A percentile compares a stretch with the other conserved stretches of the same genome.
phyloP scores from a whole-genome alignment of 2,888 invertebrate genomes.

The Melanotus villosus region DNA sequence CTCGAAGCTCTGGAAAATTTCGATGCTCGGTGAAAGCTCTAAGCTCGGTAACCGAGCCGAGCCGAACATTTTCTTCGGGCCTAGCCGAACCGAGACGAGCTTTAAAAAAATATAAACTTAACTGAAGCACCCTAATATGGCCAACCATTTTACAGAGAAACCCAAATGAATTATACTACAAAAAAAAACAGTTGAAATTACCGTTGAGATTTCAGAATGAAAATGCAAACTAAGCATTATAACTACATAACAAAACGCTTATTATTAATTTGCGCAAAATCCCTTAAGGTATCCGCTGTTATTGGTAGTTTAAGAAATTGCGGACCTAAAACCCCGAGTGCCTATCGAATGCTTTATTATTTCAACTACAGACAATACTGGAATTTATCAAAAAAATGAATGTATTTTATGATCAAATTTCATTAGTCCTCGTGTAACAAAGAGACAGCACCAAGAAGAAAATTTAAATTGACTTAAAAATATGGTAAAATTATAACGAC shows the following conservation, averaged over 20 bases:
- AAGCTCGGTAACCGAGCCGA: no score
- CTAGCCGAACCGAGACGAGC: no score
- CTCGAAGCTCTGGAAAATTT: no score
- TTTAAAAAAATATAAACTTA: no score
- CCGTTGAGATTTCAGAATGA: slow-evolving; percentile 3
- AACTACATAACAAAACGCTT: not conserved
- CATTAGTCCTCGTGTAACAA: slow-evolving; percentile 4
- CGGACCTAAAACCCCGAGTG: slow-evolving; percentile 57
- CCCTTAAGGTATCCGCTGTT: slow-evolving; percentile 6
- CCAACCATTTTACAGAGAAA: no score
- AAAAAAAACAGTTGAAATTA: no score
- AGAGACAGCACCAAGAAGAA: not conserved
- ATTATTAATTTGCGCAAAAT: not conserved
- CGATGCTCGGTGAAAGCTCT: no score
- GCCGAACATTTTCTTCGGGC: no score
- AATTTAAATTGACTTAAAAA: slow-evolving; percentile 9
- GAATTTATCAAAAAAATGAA: slow-evolving; percentile 36
- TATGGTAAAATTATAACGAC: slow-evolving; percentile 13
- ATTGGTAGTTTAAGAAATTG: slow-evolving; percentile 35
- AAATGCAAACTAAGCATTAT: no score
- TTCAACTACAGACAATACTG: slow-evolving; percentile 54
- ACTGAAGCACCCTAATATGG: no score
- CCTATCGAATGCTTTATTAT: slow-evolving; percentile 55
- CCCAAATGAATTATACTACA: no score
- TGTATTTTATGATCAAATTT: slow-evolving; percentile 37